A percentile compares a stretch with the other conserved stretches of the same genome.
These are phyloP conservation scores for Epinephelus moara DNA, from an alignment of 2,113 vertebrate species.

Conservation along the genomic window DNA sequence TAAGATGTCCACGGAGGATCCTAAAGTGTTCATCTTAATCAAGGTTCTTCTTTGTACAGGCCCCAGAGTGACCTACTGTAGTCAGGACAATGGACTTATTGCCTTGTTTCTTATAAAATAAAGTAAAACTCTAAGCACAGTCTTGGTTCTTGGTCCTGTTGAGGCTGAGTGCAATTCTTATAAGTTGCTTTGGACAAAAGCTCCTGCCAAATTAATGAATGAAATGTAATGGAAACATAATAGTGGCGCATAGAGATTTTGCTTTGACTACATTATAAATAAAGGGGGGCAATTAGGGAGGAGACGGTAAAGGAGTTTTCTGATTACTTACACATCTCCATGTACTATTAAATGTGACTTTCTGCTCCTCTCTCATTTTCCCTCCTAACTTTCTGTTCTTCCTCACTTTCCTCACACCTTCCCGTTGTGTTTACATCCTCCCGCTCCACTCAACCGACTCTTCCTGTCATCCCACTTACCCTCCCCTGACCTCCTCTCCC, in stretches of 20 bases:
- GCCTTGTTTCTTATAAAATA: neutral
- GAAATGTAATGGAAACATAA: neutral
- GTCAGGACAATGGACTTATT: neutral
- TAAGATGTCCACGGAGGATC: neutral
- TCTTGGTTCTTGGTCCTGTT: neutral
- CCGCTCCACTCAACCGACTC: conserved; percentile 7
- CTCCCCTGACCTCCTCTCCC: conserved; percentile 35
- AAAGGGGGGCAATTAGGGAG: neutral
- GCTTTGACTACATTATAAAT: neutral
- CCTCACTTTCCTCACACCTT: conserved; percentile 1
- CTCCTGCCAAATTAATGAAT: neutral
- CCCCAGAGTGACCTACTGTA: neutral
- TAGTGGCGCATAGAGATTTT: neutral
- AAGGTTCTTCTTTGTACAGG: neutral
- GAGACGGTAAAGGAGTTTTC: neutral
- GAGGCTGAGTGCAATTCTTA: neutral
- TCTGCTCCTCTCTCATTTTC: neutral
- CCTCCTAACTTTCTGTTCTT: neutral
- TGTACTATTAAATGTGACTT: neutral
- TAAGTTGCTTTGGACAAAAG: neutral
- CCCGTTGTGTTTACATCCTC: conserved; percentile 4
- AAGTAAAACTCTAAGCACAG: neutral
- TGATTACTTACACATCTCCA: neutral
- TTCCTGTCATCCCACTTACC: conserved; percentile 27
- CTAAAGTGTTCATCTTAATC: neutral